A percentile compares a stretch with the other conserved stretches of the same genome.
These are phyloP conservation scores for Tragelaphus imberbis DNA, from an alignment of 2,113 vertebrate species.

Conservation along the genomic window DNA sequence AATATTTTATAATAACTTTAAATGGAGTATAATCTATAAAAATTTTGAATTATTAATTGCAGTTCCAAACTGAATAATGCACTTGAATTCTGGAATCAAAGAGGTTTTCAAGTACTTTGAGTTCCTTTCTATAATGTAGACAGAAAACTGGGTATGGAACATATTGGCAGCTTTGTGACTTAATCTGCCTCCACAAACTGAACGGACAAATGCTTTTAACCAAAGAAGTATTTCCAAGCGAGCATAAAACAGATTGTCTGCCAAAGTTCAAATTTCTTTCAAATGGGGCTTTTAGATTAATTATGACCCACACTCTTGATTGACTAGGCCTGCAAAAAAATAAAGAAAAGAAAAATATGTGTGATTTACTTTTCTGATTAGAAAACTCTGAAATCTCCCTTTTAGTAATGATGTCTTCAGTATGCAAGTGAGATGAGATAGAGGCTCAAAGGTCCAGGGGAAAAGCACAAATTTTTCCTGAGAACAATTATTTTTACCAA, in stretches of 20 bases:
- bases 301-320: background rate
- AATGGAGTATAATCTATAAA: background rate
- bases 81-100: constrained; percentile 53
- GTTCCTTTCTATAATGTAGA: constrained; percentile 41
- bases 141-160: constrained; percentile 14
- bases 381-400: background rate
- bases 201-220: background rate
- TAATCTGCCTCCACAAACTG: background rate
- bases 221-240: constrained; percentile 1
- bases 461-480: background rate
- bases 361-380: background rate
- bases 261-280: constrained; percentile 36
- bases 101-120: constrained; percentile 9
- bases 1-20: background rate
- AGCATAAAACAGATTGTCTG: background rate
- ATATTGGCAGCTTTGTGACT: background rate
- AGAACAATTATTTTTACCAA: background rate
- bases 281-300: background rate
- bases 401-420: background rate
- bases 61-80: constrained; percentile 25
- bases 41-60: background rate
- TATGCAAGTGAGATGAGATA: background rate
- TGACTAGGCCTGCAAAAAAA: background rate
- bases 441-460: background rate
- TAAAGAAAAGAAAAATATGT: background rate